A percentile compares a stretch with the other conserved stretches of the same genome.
phyloP scores from a whole-genome alignment of 2,797 vertebrate genomes.

The Microcaecilia unicolor region DNA sequence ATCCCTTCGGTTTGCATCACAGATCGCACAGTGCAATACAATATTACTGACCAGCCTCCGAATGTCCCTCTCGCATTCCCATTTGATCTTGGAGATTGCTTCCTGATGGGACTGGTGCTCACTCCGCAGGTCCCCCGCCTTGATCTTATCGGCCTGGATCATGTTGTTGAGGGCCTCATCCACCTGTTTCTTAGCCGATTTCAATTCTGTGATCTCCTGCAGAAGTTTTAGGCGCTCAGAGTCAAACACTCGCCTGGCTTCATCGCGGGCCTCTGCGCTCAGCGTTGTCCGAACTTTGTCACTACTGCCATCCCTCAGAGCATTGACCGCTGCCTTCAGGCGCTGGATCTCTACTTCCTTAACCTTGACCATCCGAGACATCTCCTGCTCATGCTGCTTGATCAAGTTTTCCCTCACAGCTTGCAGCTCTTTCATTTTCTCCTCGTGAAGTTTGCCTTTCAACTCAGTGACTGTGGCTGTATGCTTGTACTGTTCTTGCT shows the following conservation, averaged over 20 bases:
- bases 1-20: too few relatives aligned
- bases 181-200: constrained; percentile 83
- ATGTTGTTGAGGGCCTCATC: constrained; percentile 91
- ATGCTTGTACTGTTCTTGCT: constrained; percentile 94
- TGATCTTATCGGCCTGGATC: constrained; percentile 95
- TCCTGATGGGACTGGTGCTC: constrained; percentile 97
- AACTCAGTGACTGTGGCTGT: constrained; percentile 88
- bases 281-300: constrained; percentile 92
- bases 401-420: constrained; percentile 84
- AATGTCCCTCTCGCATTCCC: constrained; percentile 91
- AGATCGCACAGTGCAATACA: too few relatives aligned
- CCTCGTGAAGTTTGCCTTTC: constrained; percentile 91
- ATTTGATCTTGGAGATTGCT: constrained; percentile 95
- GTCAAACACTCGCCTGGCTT: constrained; percentile 93
- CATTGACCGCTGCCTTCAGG: constrained; percentile 77
- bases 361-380: constrained; percentile 84
- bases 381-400: constrained; percentile 89
- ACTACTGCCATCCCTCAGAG: constrained; percentile 84
- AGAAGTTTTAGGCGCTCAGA: constrained; percentile 90
- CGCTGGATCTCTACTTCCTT: constrained; percentile 92
- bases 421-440: constrained; percentile 94
- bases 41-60: constrained; percentile 80
- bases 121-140: constrained; percentile 87
- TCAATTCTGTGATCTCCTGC: constrained; percentile 87
- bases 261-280: constrained; percentile 88